A percentile compares a stretch with the other conserved stretches of the same genome.
phyloP scores from a whole-genome alignment of 1,140 invertebrate species.

The Aradophagus sp. region DNA sequence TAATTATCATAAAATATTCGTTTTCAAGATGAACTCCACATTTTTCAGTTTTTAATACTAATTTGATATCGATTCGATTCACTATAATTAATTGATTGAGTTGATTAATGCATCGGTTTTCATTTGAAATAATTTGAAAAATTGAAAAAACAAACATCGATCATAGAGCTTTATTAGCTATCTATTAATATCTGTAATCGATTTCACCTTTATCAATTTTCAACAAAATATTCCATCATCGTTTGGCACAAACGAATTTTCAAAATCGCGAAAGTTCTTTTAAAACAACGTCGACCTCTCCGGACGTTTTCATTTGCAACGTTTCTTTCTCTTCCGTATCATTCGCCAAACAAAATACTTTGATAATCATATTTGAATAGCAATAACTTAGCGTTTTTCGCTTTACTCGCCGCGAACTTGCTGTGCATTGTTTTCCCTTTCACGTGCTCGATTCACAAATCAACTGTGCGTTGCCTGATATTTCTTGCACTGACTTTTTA shows the following conservation, averaged over 20 bases:
- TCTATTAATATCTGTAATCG: slow-evolving; percentile 1
- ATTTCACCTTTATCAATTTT: background rate
- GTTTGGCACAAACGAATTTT: slow-evolving; percentile 1
- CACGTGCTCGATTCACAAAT: slow-evolving; percentile 16
- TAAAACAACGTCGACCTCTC: background rate
- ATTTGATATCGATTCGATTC: no score
- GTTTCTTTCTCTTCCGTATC: background rate
- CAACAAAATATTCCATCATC: no score
- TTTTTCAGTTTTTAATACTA: no score
- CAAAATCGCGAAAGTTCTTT: background rate
- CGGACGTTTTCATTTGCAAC: slow-evolving; percentile 8
- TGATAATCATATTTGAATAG: slow-evolving; percentile 23
- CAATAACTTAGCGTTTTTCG: slow-evolving; percentile 11
- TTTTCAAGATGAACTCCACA: no score
- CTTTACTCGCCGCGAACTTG: slow-evolving; percentile 5
- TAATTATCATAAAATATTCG: no score
- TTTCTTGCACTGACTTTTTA: no score
- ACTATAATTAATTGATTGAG: no score
- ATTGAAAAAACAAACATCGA: no score
- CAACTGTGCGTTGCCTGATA: no score
- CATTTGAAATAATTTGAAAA: no score
- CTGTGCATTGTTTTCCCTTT: slow-evolving; percentile 11
- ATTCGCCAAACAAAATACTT: slow-evolving; percentile 15
- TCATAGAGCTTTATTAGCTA: no score
- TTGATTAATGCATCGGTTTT: no score